These are phyloP conservation scores for Blennius ocellaris DNA, from an alignment of 2,113 vertebrate species.

Conservation along the genomic window DNA sequence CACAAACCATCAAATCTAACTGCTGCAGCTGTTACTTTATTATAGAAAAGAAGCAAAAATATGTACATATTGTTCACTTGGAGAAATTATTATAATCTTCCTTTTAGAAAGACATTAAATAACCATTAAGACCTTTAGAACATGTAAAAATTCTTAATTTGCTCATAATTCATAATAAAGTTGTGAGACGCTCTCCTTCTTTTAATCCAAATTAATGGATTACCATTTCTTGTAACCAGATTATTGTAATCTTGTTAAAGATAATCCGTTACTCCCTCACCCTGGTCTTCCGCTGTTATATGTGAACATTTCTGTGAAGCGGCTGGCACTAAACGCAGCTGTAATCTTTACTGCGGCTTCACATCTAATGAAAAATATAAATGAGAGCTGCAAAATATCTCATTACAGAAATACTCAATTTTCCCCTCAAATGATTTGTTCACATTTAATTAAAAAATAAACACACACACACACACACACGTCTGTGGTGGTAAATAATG, in stretches of 20 bases:
- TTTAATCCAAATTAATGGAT: slow-evolving; percentile 68
- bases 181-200: slow-evolving; percentile 41
- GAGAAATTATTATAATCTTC: not conserved
- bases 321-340: slow-evolving; percentile 37
- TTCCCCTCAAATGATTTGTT: slow-evolving; percentile 64
- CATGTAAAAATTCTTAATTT: slow-evolving; percentile 18
- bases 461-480: slow-evolving; percentile 30
- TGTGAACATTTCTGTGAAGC: slow-evolving; percentile 37
- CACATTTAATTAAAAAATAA: slow-evolving; percentile 66
- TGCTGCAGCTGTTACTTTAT: slow-evolving; percentile 20
- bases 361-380: slow-evolving; percentile 52
- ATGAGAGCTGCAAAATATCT: slow-evolving; percentile 48
- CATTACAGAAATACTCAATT: slow-evolving; percentile 60
- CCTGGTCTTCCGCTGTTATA: slow-evolving; percentile 51
- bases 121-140: slow-evolving; percentile 10
- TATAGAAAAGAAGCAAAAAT: slow-evolving; percentile 6
- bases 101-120: slow-evolving; percentile 28
- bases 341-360: slow-evolving; percentile 51
- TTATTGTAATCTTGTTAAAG: slow-evolving; percentile 75
- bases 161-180: slow-evolving; percentile 3
- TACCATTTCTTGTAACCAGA: slow-evolving; percentile 64
- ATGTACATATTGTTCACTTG: not conserved
- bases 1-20: slow-evolving; percentile 7
- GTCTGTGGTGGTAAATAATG: slow-evolving; percentile 45
- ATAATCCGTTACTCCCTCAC: slow-evolving; percentile 63